Conservation (phyloP, 2,888 invertebrate species). For the Brenthis ino region DNA sequence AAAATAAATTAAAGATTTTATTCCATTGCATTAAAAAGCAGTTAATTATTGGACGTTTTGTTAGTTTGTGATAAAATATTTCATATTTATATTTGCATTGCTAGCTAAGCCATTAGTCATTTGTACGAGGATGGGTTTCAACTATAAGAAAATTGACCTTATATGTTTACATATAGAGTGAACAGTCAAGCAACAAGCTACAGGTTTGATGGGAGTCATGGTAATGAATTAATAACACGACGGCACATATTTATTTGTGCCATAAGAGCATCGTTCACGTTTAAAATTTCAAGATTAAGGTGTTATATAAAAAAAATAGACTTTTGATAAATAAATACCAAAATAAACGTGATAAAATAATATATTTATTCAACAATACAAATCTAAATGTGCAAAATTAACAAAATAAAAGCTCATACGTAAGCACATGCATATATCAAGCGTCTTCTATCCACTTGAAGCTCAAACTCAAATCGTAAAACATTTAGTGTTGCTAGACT, state of each 20-base stretch:
- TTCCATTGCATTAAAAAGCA: no score
- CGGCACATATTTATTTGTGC: not conserved
- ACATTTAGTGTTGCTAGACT: slow-evolving; percentile 15
- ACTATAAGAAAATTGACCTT: no score
- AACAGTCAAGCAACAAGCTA: not conserved
- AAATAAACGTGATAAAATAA: not conserved
- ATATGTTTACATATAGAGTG: not conserved
- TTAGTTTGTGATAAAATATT: no score
- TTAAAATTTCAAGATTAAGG: not conserved
- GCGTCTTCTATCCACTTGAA: not conserved
- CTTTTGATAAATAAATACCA: not conserved
- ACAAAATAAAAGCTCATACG: not conserved
- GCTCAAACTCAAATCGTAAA: not conserved
- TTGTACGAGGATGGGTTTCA: no score
- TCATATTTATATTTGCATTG: no score
- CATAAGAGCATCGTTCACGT: not conserved
- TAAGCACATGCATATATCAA: slow-evolving; percentile 7
- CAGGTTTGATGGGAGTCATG: not conserved
- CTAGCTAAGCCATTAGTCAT: no score
- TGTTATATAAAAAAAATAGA: not conserved
- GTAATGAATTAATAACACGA: not conserved
- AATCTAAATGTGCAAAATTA: not conserved
- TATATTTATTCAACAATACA: not conserved
- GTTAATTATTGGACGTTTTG: no score
- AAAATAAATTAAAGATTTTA: not conserved